Evolutionary conservation across 2,888 invertebrate genomes (phyloP), one percentile per base, ranked within the genome.

Genomic region (Eilema griseolum): DNA sequence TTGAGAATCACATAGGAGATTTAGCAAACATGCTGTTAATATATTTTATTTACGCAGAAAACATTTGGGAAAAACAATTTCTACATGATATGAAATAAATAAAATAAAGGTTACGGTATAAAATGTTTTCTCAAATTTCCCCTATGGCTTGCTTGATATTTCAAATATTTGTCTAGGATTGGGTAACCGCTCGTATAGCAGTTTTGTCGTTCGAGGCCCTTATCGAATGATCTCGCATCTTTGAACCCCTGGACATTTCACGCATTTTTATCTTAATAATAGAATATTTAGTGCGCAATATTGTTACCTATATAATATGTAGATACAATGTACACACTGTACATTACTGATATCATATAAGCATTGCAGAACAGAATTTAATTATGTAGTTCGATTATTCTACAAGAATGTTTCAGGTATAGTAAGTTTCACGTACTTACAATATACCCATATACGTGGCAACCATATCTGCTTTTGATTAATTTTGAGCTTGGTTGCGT

Each of bases 161-260:
- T 83, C 88, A 91, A 91, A 90, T 91, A 89, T 92, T 92, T 91
- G 89, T 87, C 77, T 88, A 92, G 91, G 91, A 90, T 88, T 72
- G 71, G 37, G 71, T 77, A 81, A 74, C 75, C 75, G 73, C 66
- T 81, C 76, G 80, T 80, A 81, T 85, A 80, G 81, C 83, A 80
- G 84, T 85, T 79, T 83, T 83, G 74, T 77, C 83, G 77, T 80
- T 82, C 71, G 78, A 75, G 77, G 76, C 74, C 74, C 76, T 87
- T 86, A 87, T 87, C 84, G 83, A 88, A 88, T 89, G 83, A 88
- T 88, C 81, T 84, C 83, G 73, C 76, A 62, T 76, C 76, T 81
- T 76, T 72, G 46, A 74, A 69, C 65, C 70, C 66, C 59, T 70
- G 72, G 69, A 75, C 68, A 72, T 71, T 72, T 71, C 61, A 69